Conservation (phyloP, 2,888 invertebrate species). For the Cosmopolites sordidus region DNA sequence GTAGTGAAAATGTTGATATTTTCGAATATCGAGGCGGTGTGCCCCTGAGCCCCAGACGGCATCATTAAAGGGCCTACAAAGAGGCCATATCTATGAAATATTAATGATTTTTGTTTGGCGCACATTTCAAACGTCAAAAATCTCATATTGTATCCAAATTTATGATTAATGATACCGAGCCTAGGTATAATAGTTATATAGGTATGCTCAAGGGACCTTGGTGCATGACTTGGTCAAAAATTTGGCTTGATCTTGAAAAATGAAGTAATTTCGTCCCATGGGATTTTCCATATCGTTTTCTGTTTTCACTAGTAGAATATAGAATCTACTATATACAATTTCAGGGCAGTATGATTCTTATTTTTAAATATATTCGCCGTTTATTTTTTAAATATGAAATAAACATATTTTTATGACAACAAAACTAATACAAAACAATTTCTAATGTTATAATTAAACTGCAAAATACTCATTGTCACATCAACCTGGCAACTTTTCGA, state of each 20-base stretch:
- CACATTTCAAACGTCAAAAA: constrained; percentile 48
- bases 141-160: constrained; percentile 46
- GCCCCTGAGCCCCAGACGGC: not conserved
- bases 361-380: not conserved
- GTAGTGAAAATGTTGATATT: too few species aligned
- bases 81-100: constrained; percentile 50
- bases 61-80: not conserved
- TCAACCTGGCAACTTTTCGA: too few species aligned
- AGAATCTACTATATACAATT: constrained; percentile 42
- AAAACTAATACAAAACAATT: too few species aligned
- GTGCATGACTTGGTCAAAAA: constrained; percentile 42
- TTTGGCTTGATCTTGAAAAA: constrained; percentile 41
- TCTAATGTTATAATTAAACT: too few species aligned
- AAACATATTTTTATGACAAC: too few species aligned
- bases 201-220: constrained; percentile 45
- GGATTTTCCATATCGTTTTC: constrained; percentile 29
- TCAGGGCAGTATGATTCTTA: constrained; percentile 44
- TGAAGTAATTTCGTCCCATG: constrained; percentile 35
- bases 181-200: constrained; percentile 31
- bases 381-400: too few species aligned
- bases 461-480: too few species aligned
- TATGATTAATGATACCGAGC: constrained; percentile 48
- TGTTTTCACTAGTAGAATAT: constrained; percentile 27
- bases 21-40: too few species aligned
- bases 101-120: constrained; percentile 50